A percentile compares a stretch with the other conserved stretches of the same genome.
These are phyloP conservation scores for Notocelia uddmanniana DNA, from an alignment of 2,888 invertebrate species.

Conservation along the genomic window DNA sequence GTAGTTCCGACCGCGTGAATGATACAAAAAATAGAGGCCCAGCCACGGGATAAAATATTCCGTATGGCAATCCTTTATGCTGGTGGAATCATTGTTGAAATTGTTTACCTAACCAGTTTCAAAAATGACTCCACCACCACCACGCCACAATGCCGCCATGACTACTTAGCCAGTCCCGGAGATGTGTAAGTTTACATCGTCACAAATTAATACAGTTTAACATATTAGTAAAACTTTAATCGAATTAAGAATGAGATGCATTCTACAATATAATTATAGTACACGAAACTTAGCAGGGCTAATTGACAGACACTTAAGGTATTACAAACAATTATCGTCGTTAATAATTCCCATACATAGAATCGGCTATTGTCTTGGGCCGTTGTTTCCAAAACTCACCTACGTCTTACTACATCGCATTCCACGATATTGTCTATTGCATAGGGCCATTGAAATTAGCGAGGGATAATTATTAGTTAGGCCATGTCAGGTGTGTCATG, in stretches of 20 bases:
- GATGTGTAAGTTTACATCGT: no score
- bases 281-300: background rate
- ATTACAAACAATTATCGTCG: constrained; percentile 26
- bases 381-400: constrained; percentile 41
- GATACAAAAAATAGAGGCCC: no score
- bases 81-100: no score
- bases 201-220: no score
- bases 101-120: no score
- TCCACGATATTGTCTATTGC: constrained; percentile 41
- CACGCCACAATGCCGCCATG: no score
- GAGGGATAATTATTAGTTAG: constrained; percentile 22
- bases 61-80: no score
- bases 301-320: constrained; percentile 16
- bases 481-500: constrained; percentile 9
- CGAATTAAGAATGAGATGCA: background rate
- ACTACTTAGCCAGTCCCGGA: no score
- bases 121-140: no score
- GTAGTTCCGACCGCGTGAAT: no score
- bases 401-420: constrained; percentile 34
- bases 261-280: background rate
- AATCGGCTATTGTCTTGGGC: constrained; percentile 33
- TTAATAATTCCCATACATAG: constrained; percentile 35
- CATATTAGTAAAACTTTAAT: no score
- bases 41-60: no score
- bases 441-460: constrained; percentile 34